Evolutionary conservation across 23 tunicate species (phyloP).

Genomic region (Phallusia fumigata): DNA sequence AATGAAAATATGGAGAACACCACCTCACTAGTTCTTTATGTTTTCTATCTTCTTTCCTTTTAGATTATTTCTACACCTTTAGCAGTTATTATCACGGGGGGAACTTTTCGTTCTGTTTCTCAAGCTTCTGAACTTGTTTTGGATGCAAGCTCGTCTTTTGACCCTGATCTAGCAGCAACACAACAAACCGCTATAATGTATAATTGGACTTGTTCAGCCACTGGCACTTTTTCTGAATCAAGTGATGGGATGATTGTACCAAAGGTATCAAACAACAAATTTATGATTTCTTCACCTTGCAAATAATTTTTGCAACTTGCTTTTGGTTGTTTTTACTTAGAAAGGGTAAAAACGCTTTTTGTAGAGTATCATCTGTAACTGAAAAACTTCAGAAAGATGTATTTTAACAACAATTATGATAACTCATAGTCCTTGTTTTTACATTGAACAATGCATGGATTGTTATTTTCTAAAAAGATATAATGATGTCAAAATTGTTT

Average conservation of each 20-base stretch:
- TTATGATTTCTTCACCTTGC: too few species aligned
- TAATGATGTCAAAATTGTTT: not conserved
- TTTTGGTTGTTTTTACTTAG: too few species aligned
- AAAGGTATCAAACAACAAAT: too few species aligned
- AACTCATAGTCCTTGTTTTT: too few species aligned
- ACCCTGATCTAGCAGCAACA: conserved; percentile 39
- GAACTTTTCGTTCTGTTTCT: conserved; percentile 54
- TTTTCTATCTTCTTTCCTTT: not conserved
- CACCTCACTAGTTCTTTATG: too few species aligned
- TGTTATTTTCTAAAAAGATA: too few species aligned
- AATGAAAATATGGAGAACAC: too few species aligned
- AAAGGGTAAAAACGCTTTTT: too few species aligned
- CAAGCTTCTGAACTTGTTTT: conserved; percentile 22
- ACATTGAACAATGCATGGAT: not conserved
- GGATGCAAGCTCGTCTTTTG: conserved; percentile 81
- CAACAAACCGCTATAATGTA: conserved; percentile 28
- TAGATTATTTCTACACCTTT: conserved; percentile 66
- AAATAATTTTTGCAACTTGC: too few species aligned
- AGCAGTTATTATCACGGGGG: conserved; percentile 59
- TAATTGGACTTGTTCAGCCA: conserved; percentile 46
- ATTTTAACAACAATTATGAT: too few species aligned
- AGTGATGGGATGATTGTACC: not conserved
- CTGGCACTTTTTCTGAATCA: not conserved
- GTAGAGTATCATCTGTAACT: too few species aligned
- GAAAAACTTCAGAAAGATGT: too few species aligned